phyloP scores from a whole-genome alignment of 2,113 vertebrate species.

The Megaleporinus macrocephalus region DNA sequence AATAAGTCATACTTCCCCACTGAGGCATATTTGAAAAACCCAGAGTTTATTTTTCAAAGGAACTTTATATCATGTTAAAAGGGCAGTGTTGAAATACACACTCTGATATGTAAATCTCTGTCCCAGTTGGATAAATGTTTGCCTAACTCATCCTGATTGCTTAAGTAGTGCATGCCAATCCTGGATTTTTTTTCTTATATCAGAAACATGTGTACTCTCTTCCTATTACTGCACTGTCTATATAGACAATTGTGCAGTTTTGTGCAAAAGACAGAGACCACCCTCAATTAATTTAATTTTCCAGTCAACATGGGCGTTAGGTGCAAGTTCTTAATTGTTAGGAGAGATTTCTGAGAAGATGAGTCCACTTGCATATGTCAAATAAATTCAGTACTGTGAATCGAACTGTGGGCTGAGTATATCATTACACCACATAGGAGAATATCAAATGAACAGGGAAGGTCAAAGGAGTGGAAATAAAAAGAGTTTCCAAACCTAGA shows the following conservation, averaged over 20 bases:
- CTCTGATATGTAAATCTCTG: slow-evolving; percentile 9
- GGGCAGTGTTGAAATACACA: slow-evolving; percentile 1
- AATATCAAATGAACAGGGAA: no score
- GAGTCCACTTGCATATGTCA: no score
- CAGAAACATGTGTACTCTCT: not conserved
- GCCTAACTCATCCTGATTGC: not conserved
- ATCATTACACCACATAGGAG: no score
- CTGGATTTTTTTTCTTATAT: slow-evolving; percentile 18
- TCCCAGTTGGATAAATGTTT: slow-evolving; percentile 25
- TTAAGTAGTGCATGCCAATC: not conserved
- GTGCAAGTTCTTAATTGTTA: no score
- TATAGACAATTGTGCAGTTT: not conserved
- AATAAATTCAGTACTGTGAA: no score
- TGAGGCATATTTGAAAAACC: slow-evolving; percentile 9
- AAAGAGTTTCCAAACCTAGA: no score
- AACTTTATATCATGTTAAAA: slow-evolving; percentile 32
- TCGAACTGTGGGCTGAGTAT: no score
- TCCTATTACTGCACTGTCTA: not conserved
- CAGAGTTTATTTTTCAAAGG: slow-evolving; percentile 17
- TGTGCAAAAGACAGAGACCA: no score
- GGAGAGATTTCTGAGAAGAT: no score
- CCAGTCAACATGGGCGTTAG: no score
- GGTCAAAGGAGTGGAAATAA: no score
- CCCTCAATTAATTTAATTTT: no score
- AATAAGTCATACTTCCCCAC: not conserved